Evolutionary conservation across 2,113 vertebrate genomes (phyloP), one percentile per base, ranked within the genome.

Genomic region (Sceloporus tristichus): DNA sequence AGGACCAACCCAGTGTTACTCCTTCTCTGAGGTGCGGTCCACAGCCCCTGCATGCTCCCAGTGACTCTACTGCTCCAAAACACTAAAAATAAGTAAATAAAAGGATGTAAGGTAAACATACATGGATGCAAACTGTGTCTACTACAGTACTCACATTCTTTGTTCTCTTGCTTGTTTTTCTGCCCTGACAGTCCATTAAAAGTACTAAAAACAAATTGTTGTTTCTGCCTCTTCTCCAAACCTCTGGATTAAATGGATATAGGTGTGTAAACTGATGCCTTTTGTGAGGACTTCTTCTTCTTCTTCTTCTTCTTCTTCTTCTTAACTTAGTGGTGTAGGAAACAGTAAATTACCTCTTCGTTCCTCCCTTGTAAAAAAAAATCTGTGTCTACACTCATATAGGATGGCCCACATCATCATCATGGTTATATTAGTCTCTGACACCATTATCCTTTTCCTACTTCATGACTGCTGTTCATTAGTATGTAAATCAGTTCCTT

Each of bases 401-500:
- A 76, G 85, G 89, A 90, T 85, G 80, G 77, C 40, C 74, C 91
- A 13, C 10, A 27, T 42, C 68, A 90, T 75, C 84, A 89, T 90
- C 87, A 23, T 71, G 42, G 42, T 5, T 62, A 89, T 40, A 75
- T 90, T 96, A 86, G 53, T 83, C 4, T 84, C 40, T 85, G 95
- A 94, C 54, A 87, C 53, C 91, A 90, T 95, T 94, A 95, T 95
- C 92, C 94, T 95, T 96, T 81, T 95, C 73, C 3, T 76, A 86
- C 94, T 94, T 90, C 59, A 54, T 93, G 95, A 87, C 86, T 96
- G 84, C 92, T 94, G 88, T 93, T 96, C 95, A 95, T 97, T 97
- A 97, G 94, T 96, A 97, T 97, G 96, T 96, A 96, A 97, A 97
- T 96, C 94, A 96, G 92, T 96, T 76, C 96, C 95, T 96, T 96